Evolutionary conservation across 1,140 invertebrate genomes (phyloP), one percentile per base, ranked within the genome.

Genomic region (Drosophila sp.): DNA sequence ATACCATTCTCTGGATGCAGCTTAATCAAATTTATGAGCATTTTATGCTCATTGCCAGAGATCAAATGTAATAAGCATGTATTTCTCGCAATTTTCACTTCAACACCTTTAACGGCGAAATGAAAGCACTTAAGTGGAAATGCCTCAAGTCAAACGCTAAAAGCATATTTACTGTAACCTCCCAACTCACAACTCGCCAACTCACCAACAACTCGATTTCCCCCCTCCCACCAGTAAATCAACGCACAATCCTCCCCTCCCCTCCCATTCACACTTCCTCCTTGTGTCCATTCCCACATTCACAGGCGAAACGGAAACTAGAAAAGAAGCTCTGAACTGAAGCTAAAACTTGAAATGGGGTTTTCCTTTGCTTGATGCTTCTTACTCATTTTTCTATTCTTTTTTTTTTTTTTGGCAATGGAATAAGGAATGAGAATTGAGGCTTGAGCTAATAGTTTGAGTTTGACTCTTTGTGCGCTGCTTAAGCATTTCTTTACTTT

Each of bases 21-120:
- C 48, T 89, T 82, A 76, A 87, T 87, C 83, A 76, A 87, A 87
- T 87, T 87, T 87, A 87, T 82, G 79, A 67, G 79, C 34, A 89
- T 89, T 76, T 87, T 87, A 87, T 87, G 82, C 82, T 64, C 50
- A 67, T 72, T 62, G 58, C 29, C 64, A 73, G 57, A 87, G 80
- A 84, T 84, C 80, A 84, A 84, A 84, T 84, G 80, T 77, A 84
- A 84, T 84, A 84, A 84, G 77, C 79, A 67, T 76, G 82, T 82
- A 83, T 76, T 82, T 79, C 80, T 75, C 57, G 71, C 82, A 76
- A 78, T 86, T 87, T 76, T 78, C 78, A 54, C 72, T 72, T 56
- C 69, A 53, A 78, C 82, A 87, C 82, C 82, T 87, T 89, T 80
- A 71, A 71, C 69, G 71, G 45, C 61, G 58, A 61, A 75, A 36